phyloP scores from a whole-genome alignment of 1,140 invertebrate genomes.

The Drosophila varians region DNA sequence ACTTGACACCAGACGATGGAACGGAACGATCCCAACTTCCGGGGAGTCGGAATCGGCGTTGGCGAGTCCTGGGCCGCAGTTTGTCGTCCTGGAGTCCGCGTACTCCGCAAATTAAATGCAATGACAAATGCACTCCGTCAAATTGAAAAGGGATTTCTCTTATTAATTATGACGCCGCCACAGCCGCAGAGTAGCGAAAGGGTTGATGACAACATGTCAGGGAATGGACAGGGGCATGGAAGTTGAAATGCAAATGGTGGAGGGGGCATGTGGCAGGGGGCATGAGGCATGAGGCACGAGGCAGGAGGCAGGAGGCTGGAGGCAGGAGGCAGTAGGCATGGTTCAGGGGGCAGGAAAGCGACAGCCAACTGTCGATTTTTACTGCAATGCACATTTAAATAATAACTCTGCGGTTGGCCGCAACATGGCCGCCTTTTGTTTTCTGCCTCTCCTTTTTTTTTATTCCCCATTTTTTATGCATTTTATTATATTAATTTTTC shows the following conservation, averaged over 20 bases:
- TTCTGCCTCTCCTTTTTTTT: constrained; percentile 34
- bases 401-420: constrained; percentile 79
- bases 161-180: constrained; percentile 83
- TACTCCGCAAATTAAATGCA: constrained; percentile 83
- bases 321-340: neutral
- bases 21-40: constrained; percentile 55
- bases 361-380: constrained; percentile 78
- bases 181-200: constrained; percentile 62
- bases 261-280: constrained; percentile 22
- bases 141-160: constrained; percentile 83
- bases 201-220: constrained; percentile 72
- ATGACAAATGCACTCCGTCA: constrained; percentile 83
- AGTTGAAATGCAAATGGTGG: constrained; percentile 11
- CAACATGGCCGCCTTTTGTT: constrained; percentile 79
- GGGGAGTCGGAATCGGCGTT: constrained; percentile 17
- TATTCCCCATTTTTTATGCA: constrained; percentile 36
- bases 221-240: constrained; percentile 3
- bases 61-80: constrained; percentile 5
- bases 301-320: neutral
- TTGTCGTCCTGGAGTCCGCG: constrained; percentile 13
- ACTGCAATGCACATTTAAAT: constrained; percentile 75
- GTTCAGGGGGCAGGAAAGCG: constrained; percentile 14
- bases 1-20: constrained; percentile 71
- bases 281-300: neutral
- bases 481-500: constrained; percentile 23